A percentile compares a stretch with the other conserved stretches of the same genome.
phyloP scores from a whole-genome alignment of 2,888 invertebrate species.

The Melieria picta region DNA sequence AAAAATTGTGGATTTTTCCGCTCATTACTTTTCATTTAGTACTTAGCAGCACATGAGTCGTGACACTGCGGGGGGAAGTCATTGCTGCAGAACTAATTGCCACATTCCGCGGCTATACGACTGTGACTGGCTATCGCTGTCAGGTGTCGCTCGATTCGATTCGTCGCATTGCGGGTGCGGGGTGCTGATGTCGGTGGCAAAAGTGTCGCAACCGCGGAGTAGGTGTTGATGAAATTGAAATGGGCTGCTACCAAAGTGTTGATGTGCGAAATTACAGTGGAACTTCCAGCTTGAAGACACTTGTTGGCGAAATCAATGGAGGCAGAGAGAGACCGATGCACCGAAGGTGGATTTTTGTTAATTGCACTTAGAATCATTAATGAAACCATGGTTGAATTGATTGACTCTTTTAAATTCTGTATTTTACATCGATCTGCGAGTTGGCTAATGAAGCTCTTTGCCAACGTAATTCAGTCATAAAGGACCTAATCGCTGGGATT shows the following conservation, averaged over 20 bases:
- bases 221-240: not conserved
- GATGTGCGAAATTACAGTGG: not conserved
- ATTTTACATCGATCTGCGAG: not conserved
- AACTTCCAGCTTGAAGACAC: not conserved
- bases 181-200: not conserved
- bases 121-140: not conserved
- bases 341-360: not conserved
- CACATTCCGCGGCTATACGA: not conserved
- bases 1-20: constrained; percentile 37
- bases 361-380: not conserved
- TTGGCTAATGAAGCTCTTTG: no score
- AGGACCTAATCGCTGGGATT: no score
- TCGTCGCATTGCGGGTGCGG: no score
- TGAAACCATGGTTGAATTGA: not conserved
- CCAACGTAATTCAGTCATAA: no score
- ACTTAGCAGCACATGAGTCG: not conserved
- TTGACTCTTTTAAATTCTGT: not conserved
- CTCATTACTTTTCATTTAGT: constrained; percentile 38
- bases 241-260: not conserved
- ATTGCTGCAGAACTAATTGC: constrained; percentile 45
- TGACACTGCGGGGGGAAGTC: constrained; percentile 6
- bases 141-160: not conserved
- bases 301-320: not conserved
- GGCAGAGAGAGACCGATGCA: not conserved
- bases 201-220: not conserved